Percentiles rank a stretch among this genome's conserved stretches.
Conservation (phyloP, 2,113 vertebrate genomes). For the Engystomops pustulosus region DNA sequence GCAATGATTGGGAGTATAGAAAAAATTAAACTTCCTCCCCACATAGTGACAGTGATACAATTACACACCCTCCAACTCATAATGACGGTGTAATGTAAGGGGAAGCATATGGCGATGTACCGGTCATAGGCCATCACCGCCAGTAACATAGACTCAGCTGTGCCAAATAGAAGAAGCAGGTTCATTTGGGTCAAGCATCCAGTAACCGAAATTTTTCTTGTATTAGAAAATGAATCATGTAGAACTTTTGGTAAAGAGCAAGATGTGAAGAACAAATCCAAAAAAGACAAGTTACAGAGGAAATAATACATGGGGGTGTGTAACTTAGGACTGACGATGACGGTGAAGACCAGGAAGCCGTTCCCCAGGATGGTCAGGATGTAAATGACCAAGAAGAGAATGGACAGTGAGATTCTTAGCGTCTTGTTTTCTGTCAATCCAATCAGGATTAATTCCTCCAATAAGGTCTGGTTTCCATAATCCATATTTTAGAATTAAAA, state of each 20-base stretch:
- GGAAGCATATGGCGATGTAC: too few species aligned
- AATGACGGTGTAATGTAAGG: too few species aligned
- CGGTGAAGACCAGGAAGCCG: too few species aligned
- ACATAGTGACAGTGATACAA: neutral
- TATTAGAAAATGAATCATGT: neutral
- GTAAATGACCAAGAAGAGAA: neutral
- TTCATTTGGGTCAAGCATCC: slow-evolving; percentile 7
- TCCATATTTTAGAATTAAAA: neutral
- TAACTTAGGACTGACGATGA: too few species aligned
- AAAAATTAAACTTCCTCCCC: neutral
- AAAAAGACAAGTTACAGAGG: neutral
- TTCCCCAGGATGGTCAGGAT: neutral
- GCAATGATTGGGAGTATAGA: neutral
- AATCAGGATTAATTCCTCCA: neutral
- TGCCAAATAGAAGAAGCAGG: neutral
- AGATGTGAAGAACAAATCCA: neutral
- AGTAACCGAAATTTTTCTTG: neutral
- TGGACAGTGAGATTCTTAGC: neutral
- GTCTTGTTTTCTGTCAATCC: neutral
- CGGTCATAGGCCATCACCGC: too few species aligned
- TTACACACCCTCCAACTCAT: neutral
- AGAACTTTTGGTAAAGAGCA: slow-evolving; percentile 1
- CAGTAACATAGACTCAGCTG: neutral
- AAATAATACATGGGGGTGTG: neutral
- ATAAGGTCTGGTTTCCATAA: neutral